Conservation (phyloP, 2,113 vertebrate genomes). For the Oplegnathus fasciatus region DNA sequence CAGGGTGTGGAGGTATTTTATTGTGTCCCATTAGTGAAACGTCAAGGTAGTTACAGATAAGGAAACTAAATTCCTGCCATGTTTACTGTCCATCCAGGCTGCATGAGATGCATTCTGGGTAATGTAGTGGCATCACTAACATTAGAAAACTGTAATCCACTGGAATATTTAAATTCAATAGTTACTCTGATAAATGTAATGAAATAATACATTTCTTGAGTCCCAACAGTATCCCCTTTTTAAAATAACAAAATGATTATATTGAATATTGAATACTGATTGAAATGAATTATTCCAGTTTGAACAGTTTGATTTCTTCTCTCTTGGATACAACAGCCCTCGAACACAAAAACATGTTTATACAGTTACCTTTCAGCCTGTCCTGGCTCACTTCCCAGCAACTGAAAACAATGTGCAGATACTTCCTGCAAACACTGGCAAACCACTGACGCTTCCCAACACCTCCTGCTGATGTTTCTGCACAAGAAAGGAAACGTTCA, state of each 20-base stretch:
- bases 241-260: neutral
- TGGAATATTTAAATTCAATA: neutral
- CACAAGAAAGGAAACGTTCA: neutral
- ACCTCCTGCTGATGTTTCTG: conserved; percentile 22
- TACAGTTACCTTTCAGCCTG: conserved; percentile 44
- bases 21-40: neutral
- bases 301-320: neutral
- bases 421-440: conserved; percentile 63
- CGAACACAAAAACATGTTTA: conserved; percentile 61
- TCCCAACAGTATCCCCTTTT: neutral
- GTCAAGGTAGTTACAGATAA: neutral
- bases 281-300: conserved; percentile 3
- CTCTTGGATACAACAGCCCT: neutral
- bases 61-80: neutral
- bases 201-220: neutral
- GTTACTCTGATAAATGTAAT: neutral
- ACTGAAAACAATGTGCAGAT: conserved; percentile 67
- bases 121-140: neutral
- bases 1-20: too few relatives aligned
- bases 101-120: neutral
- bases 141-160: neutral
- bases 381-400: conserved; percentile 49
- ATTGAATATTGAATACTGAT: too few relatives aligned
- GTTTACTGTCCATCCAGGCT: neutral
- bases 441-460: conserved; percentile 25